A percentile compares a stretch with the other conserved stretches of the same genome.
Conservation (phyloP, 2,113 vertebrate species). For the Paedocypris sp. region DNA sequence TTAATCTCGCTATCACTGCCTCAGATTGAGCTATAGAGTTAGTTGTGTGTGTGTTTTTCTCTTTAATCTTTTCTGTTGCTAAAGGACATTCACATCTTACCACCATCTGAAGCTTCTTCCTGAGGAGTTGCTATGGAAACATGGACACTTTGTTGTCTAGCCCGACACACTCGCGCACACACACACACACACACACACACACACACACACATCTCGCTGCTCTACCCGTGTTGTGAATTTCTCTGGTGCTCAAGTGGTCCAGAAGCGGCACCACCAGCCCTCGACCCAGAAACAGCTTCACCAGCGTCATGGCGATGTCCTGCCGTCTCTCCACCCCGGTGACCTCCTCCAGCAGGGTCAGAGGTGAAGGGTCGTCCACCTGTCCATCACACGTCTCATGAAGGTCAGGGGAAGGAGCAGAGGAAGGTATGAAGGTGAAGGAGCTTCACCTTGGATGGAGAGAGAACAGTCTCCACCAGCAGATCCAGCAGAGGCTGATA, state of each 20-base stretch:
- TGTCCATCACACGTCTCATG: constrained; percentile 33
- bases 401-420: neutral
- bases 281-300: constrained; percentile 79
- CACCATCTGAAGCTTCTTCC: constrained; percentile 36
- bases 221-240: constrained; percentile 81
- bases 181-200: constrained; percentile 4
- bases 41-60: neutral
- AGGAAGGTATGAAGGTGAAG: neutral
- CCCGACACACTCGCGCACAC: neutral
- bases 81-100: constrained; percentile 40
- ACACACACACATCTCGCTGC: constrained; percentile 34
- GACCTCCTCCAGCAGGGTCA: constrained; percentile 79
- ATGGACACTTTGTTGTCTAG: constrained; percentile 46
- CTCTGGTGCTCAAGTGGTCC: constrained; percentile 71
- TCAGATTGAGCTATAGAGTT: neutral
- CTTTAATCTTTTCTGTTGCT: constrained; percentile 31
- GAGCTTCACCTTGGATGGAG: constrained; percentile 51
- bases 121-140: constrained; percentile 65
- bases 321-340: constrained; percentile 73
- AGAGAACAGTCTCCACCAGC: constrained; percentile 69
- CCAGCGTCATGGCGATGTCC: constrained; percentile 78
- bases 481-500: constrained; percentile 76
- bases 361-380: constrained; percentile 56
- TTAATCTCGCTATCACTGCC: neutral
- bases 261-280: constrained; percentile 75